Evolutionary conservation across 2,888 invertebrate species (phyloP).

Genomic region (Nudaria mundana): DNA sequence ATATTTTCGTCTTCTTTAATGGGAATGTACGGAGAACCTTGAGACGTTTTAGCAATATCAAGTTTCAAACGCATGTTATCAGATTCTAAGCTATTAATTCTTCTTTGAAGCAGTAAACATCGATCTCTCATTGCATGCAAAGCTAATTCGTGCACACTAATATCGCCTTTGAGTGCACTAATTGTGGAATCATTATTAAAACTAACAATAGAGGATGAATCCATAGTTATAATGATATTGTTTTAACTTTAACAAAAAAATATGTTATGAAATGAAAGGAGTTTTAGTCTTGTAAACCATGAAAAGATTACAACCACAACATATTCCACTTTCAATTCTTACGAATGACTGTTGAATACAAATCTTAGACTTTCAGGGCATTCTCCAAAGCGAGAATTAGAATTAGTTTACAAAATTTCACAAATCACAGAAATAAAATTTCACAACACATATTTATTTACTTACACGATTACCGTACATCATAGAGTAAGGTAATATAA

Average conservation of each 20-base stretch:
- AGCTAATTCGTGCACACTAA: constrained; percentile 87
- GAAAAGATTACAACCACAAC: no score
- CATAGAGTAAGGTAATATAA: no score
- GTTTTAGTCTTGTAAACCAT: background rate
- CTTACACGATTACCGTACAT: no score
- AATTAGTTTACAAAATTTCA: no score
- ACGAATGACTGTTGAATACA: no score
- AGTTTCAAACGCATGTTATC: constrained; percentile 86
- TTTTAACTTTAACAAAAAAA: background rate
- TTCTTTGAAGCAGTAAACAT: constrained; percentile 87
- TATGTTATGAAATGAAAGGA: no score
- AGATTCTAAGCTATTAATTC: constrained; percentile 86
- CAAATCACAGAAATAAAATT: no score
- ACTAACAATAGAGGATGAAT: constrained; percentile 73
- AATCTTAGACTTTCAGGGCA: no score
- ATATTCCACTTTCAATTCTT: no score
- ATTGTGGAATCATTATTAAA: constrained; percentile 73
- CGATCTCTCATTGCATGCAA: constrained; percentile 91
- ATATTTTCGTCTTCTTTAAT: constrained; percentile 71
- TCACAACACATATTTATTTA: no score
- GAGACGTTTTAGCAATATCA: constrained; percentile 51
- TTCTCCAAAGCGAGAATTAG: no score
- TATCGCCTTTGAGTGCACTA: constrained; percentile 66
- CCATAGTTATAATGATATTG: no score
- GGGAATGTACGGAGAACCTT: constrained; percentile 52